Evolutionary conservation across 2,888 invertebrate genomes (phyloP), one percentile per base, ranked within the genome.

Genomic region (Tuberolachnus salignus): DNA sequence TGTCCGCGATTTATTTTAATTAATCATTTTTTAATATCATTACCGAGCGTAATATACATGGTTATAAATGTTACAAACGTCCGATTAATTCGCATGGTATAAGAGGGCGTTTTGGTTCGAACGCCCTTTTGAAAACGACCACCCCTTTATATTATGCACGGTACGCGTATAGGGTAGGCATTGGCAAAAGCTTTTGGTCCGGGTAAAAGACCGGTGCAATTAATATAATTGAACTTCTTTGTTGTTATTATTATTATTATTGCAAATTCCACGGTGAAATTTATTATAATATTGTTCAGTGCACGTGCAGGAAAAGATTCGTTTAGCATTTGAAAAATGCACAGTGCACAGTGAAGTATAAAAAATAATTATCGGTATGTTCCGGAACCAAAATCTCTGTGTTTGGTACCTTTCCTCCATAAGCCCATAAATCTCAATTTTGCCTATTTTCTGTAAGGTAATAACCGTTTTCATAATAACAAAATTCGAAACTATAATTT

Each of bases 111-210:
- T 64, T 66, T 55, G 46, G 19, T 46, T 46, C 4, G 16, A 74
- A 74, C 74, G 74, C 74, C 74, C 74, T 74, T 74, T 55, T 10
- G 23, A 64, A 64, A 74, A 74, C 64, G 74, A 66, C 74, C 74
- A 66, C 53, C 64, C 74, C 53, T 53, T 51, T 23, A 23, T 14
- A 21, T 34, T 34, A 34, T 46, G 46, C 14, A 46, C 13, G 23
- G 44, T 26, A 51, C 14, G 44, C 21, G 13, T 63, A n/a, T 34
- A 42, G 70, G 70, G 70, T 57, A 44, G 34, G 34, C 23, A 53
- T 21, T 42, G 11, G 44, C 44, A 70, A 70, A 70, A 70, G 70
- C 57, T 72, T 61, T 72, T 49, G 49, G 61, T 14, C 59, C 13
- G 61, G 49, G 59, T 26, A 63, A 61, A 51, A 72, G 21, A 49